These are phyloP conservation scores for Platysternon megacephalum DNA, from an alignment of 2,113 vertebrate genomes.

Conservation along the genomic window DNA sequence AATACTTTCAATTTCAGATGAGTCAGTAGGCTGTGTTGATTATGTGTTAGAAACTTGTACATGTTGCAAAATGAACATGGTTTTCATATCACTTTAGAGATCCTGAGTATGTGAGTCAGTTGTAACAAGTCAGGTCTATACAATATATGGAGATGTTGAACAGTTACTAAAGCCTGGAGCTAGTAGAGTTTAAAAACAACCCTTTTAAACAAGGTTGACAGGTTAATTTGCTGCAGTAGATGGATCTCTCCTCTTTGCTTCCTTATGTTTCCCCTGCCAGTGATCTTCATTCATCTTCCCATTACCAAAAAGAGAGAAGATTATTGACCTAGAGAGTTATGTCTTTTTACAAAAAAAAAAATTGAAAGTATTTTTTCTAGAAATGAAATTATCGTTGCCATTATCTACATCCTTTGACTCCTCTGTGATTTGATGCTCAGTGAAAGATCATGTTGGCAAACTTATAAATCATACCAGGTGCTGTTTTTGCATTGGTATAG, in stretches of 20 bases:
- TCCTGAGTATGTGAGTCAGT: not conserved
- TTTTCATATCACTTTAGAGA: not conserved
- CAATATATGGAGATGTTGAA: constrained; percentile 58
- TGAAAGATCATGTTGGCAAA: constrained; percentile 51
- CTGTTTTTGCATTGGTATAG: constrained; percentile 34
- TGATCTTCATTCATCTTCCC: constrained; percentile 73
- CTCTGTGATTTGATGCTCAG: constrained; percentile 61
- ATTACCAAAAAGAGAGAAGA: constrained; percentile 72
- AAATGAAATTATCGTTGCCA: constrained; percentile 69
- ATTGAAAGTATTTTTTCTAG: constrained; percentile 71
- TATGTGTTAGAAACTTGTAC: not conserved
- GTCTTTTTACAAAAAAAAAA: not conserved
- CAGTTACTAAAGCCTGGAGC: constrained; percentile 45
- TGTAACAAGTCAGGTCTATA: not conserved
- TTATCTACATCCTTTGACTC: constrained; percentile 57
- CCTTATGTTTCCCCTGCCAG: constrained; percentile 73
- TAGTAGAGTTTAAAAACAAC: constrained; percentile 72
- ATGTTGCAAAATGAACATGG: not conserved
- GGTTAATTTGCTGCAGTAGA: constrained; percentile 71
- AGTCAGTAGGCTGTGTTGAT: not conserved
- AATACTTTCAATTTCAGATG: not conserved
- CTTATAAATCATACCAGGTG: constrained; percentile 48
- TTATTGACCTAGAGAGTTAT: constrained; percentile 70
- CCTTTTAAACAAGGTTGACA: constrained; percentile 75
- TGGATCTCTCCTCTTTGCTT: constrained; percentile 56